These are phyloP conservation scores for Lytechinus pictus DNA, from an alignment of 35 echinoderm and acorn worm species.

Conservation along the genomic window DNA sequence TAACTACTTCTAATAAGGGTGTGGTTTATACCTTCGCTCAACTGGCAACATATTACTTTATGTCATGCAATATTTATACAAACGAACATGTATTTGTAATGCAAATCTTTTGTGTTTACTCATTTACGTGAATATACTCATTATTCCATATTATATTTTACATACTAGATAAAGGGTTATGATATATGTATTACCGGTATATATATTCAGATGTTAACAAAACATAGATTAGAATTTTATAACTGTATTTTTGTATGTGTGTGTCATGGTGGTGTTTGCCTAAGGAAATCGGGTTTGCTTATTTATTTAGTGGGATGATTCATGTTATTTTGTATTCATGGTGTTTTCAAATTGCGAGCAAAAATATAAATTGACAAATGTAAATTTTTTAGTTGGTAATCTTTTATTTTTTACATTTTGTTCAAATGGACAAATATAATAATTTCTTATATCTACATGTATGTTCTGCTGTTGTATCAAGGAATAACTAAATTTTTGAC, in stretches of 20 bases:
- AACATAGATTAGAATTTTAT: not conserved
- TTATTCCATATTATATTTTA: not conserved
- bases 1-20: not conserved
- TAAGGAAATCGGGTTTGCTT: not conserved
- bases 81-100: not conserved
- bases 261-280: not conserved
- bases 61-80: not conserved
- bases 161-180: not conserved
- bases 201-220: not conserved
- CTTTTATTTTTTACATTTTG: too few species aligned
- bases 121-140: not conserved
- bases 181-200: not conserved
- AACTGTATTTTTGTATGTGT: not conserved
- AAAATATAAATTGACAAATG: too few species aligned
- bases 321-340: too few species aligned
- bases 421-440: too few species aligned
- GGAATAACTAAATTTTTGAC: too few species aligned
- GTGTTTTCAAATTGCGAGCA: too few species aligned
- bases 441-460: too few species aligned
- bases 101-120: too few species aligned
- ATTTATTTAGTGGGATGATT: too few species aligned
- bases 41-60: not conserved
- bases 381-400: too few species aligned
- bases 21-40: not conserved
- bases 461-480: too few species aligned